Percentiles rank a stretch among this genome's conserved stretches.
Conservation (phyloP, 2,888 invertebrate species). For the Neoascia interrupta region DNA sequence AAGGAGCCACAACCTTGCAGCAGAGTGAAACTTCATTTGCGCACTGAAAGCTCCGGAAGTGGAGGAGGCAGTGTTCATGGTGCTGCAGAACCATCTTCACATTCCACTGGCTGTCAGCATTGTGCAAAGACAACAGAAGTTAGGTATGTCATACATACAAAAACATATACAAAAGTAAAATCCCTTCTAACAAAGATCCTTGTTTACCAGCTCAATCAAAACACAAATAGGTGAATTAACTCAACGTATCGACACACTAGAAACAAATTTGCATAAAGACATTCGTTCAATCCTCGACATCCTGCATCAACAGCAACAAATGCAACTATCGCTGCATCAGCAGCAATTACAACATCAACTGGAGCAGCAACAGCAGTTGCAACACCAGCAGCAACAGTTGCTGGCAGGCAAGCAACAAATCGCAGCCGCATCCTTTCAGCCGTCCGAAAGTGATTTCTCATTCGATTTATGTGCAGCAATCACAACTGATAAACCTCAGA, state of each 20-base stretch:
- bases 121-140: conserved; percentile 70
- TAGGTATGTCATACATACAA: conserved; percentile 47
- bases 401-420: conserved; percentile 71
- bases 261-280: conserved; percentile 73
- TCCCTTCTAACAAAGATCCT: too few relatives aligned
- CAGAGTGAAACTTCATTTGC: conserved; percentile 51
- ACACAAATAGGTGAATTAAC: conserved; percentile 73
- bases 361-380: conserved; percentile 71
- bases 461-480: conserved; percentile 72
- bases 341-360: conserved; percentile 71
- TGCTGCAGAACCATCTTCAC: conserved; percentile 49
- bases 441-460: conserved; percentile 75
- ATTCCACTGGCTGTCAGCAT: conserved; percentile 64
- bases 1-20: conserved; percentile 62
- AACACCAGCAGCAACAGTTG: conserved; percentile 71
- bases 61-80: conserved; percentile 36
- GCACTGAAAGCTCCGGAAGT: conserved; percentile 61
- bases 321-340: conserved; percentile 71
- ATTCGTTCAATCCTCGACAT: conserved; percentile 74
- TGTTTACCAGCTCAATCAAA: conserved; percentile 72
- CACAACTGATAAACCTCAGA: conserved; percentile 67
- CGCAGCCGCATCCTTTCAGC: conserved; percentile 73
- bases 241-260: conserved; percentile 73
- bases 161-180: background rate
- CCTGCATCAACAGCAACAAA: conserved; percentile 73